Base-by-base conservation (phyloP, 2,888 invertebrate species). In the Xylota segnis region DNA sequence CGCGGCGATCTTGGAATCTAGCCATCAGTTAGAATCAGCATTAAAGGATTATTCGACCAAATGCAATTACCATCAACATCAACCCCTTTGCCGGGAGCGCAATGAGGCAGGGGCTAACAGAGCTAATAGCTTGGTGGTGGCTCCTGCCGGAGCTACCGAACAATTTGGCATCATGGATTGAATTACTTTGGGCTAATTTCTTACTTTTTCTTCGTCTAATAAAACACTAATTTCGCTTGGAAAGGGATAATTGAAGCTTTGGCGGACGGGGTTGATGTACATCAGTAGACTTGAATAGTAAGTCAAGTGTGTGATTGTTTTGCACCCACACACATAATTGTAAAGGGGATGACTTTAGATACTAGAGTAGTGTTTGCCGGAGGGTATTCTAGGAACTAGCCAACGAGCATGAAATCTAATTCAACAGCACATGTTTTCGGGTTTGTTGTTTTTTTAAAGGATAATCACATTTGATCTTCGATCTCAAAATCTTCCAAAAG, bases 31-130 rank as follows among this genome's bases (percentile, higher is more conserved):
- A 88, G 89, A 90, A 91, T 90, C 91, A 90, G 91, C 91, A 91
- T 91, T 91, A 91, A 91, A 91, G 91, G 91, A 91, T 91, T 91
- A 91, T 90, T 91, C 90, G 90, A 90, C 90, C 91, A 91, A 91
- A 91, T 91, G 92, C 92, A 91, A 91, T 91, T 91, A 91, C 87
- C 86, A 86, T 89, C 89, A 89, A 89, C 89, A 86, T 89, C 43
- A 5, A 43, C 88, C 88, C 87, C 87, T 77, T 84, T 40, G 82
- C 83, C 72, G 70, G 65, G 23, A 76, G 76, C 66, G 10, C 18
- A 40, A 27, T 23, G 23, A 23, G n/a, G n/a, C n/a, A 27, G 16
- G 72, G 29, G 29, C 70, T 61, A 63, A 40, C 59, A 34, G 16
- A 58, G 50, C 61, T 74, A 83, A 83, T 83, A 56, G 79, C 56